A percentile compares a stretch with the other conserved stretches of the same genome.
Conservation (phyloP, 2,113 vertebrate species). For the Sialia sialis region DNA sequence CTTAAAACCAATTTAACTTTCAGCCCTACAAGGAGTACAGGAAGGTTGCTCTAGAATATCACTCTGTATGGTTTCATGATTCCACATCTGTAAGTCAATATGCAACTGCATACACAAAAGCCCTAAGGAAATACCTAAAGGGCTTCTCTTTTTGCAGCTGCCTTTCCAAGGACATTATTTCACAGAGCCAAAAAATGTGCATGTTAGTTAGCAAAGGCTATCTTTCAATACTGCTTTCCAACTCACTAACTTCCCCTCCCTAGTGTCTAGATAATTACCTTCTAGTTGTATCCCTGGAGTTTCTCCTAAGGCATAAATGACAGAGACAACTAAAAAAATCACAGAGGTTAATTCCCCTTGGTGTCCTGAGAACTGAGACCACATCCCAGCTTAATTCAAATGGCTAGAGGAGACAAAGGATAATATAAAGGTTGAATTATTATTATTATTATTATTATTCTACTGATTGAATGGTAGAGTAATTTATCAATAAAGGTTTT, state of each 20-base stretch:
- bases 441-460: too few relatives aligned
- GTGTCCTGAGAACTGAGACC: not conserved
- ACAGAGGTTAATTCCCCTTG: not conserved
- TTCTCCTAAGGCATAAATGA: not conserved
- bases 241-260: slow-evolving; percentile 42
- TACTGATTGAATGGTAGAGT: not conserved
- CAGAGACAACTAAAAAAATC: slow-evolving; percentile 16
- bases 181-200: not conserved
- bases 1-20: not conserved
- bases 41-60: not conserved
- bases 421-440: not conserved
- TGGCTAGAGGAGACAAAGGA: not conserved
- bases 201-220: not conserved
- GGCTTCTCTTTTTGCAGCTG: not conserved
- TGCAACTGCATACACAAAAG: not conserved
- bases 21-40: not conserved
- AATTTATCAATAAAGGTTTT: not conserved
- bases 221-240: slow-evolving; percentile 37
- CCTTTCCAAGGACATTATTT: not conserved
- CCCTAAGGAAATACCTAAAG: not conserved
- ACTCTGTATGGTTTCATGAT: not conserved
- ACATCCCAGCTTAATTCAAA: not conserved
- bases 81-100: not conserved
- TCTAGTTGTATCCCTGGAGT: slow-evolving; percentile 6
- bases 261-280: slow-evolving; percentile 32